Percentiles rank a stretch among this genome's conserved stretches.
phyloP scores from a whole-genome alignment of 2,888 invertebrate species.

The Tricholauxania praeusta region DNA sequence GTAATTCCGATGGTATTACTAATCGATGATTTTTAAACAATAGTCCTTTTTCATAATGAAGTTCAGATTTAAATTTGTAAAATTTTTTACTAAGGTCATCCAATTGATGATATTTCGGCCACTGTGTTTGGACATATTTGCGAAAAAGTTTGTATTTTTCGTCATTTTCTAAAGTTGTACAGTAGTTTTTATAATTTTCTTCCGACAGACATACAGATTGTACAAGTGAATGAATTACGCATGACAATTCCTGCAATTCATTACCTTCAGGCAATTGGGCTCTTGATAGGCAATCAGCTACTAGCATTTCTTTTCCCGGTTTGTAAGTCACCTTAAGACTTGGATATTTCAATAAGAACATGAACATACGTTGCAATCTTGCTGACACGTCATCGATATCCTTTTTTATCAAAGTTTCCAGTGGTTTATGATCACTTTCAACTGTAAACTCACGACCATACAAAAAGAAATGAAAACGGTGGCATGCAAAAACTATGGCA shows the following conservation, averaged over 20 bases:
- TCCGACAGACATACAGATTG: constrained; percentile 38
- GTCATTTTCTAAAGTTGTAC: background rate
- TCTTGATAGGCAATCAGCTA: too few species aligned
- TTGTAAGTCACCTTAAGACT: too few species aligned
- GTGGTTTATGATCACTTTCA: constrained; percentile 55
- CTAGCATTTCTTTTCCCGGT: too few species aligned
- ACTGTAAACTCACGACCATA: constrained; percentile 39
- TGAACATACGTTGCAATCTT: too few species aligned
- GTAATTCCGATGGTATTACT: constrained; percentile 34
- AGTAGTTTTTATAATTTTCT: constrained; percentile 41
- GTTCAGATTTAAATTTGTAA: constrained; percentile 30
- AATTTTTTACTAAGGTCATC: constrained; percentile 31
- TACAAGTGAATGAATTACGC: constrained; percentile 1
- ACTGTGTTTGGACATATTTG: too few species aligned
- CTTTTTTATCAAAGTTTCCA: constrained; percentile 54
- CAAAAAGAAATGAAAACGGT: constrained; percentile 58
- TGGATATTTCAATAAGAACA: too few species aligned
- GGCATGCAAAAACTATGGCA: constrained; percentile 55
- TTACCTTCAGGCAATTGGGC: too few species aligned
- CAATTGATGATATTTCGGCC: constrained; percentile 12
- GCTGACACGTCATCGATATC: background rate
- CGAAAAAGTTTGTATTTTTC: too few species aligned
- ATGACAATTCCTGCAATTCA: too few species aligned
- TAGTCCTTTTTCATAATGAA: constrained; percentile 38
- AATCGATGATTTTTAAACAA: constrained; percentile 34